A percentile compares a stretch with the other conserved stretches of the same genome.
These are phyloP conservation scores for Hephaestus fuliginosus DNA, from an alignment of 2,797 vertebrate species.

Conservation along the genomic window DNA sequence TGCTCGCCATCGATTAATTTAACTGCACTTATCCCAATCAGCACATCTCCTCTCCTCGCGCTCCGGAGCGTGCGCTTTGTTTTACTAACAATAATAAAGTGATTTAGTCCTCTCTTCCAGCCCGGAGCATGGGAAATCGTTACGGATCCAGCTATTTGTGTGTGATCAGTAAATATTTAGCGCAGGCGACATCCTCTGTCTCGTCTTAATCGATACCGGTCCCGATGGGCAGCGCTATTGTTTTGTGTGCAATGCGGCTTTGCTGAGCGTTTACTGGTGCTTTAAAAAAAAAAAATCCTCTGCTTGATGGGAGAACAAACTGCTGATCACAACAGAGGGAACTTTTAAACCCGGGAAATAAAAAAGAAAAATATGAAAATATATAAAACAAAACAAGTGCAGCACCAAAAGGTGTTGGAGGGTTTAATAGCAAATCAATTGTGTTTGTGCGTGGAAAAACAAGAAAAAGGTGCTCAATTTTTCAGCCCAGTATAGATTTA, in stretches of 20 bases:
- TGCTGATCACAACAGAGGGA: constrained; percentile 59
- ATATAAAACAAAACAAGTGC: constrained; percentile 16
- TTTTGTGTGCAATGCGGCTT: constrained; percentile 83
- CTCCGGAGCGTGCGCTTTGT: constrained; percentile 90
- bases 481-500: constrained; percentile 27
- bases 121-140: constrained; percentile 91
- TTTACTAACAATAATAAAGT: constrained; percentile 97
- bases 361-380: neutral
- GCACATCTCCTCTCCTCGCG: constrained; percentile 90
- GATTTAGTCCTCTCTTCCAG: constrained; percentile 91
- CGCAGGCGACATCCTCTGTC: constrained; percentile 92
- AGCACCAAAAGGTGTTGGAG: constrained; percentile 18
- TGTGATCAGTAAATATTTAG: constrained; percentile 99
- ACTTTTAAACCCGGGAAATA: constrained; percentile 58
- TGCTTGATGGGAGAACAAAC: constrained; percentile 59
- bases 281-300: constrained; percentile 61
- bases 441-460: constrained; percentile 17
- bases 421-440: constrained; percentile 47
- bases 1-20: constrained; percentile 91
- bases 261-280: constrained; percentile 74
- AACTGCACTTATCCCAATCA: constrained; percentile 92
- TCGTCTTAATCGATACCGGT: constrained; percentile 92
- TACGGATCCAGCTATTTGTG: constrained; percentile 93
- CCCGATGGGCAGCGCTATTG: constrained; percentile 89
- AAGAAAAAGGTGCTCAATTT: constrained; percentile 24